A percentile compares a stretch with the other conserved stretches of the same genome.
Conservation (phyloP, 2,888 invertebrate genomes). For the Microctonus aethiopoides region DNA sequence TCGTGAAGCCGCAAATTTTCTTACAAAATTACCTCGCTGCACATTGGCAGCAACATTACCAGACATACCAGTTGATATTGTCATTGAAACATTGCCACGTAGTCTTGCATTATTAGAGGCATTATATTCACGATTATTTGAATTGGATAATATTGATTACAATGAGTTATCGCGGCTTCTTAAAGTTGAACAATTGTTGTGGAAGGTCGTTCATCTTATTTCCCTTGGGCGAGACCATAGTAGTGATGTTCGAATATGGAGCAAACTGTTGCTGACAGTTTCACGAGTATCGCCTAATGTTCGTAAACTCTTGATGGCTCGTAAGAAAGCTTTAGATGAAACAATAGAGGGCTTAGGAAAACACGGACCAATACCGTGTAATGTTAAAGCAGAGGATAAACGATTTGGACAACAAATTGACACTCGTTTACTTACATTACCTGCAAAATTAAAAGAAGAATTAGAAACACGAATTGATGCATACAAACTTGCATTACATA, state of each 20-base stretch:
- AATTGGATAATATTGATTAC: constrained; percentile 47
- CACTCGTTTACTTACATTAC: constrained; percentile 75
- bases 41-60: constrained; percentile 81
- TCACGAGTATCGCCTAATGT: constrained; percentile 69
- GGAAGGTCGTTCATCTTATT: constrained; percentile 87
- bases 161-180: constrained; percentile 63
- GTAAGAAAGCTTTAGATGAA: constrained; percentile 81
- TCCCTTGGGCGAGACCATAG: constrained; percentile 56
- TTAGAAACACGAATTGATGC: constrained; percentile 86
- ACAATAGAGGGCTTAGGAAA: constrained; percentile 89
- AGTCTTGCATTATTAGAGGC: constrained; percentile 89
- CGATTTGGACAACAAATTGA: constrained; percentile 62
- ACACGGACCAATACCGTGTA: constrained; percentile 80
- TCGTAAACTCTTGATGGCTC: constrained; percentile 75
- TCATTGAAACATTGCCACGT: constrained; percentile 91
- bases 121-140: constrained; percentile 70
- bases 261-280: constrained; percentile 54
- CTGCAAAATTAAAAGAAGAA: constrained; percentile 85
- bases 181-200: constrained; percentile 80
- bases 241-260: constrained; percentile 56
- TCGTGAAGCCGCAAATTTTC: constrained; percentile 88
- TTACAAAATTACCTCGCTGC: constrained; percentile 82
- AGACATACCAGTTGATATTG: constrained; percentile 86
- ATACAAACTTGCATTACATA: constrained; percentile 87
- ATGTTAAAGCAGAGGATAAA: constrained; percentile 36